Percentiles rank a stretch among this genome's conserved stretches.
phyloP scores from a whole-genome alignment of 2,797 vertebrate species.

The Argentina silus region DNA sequence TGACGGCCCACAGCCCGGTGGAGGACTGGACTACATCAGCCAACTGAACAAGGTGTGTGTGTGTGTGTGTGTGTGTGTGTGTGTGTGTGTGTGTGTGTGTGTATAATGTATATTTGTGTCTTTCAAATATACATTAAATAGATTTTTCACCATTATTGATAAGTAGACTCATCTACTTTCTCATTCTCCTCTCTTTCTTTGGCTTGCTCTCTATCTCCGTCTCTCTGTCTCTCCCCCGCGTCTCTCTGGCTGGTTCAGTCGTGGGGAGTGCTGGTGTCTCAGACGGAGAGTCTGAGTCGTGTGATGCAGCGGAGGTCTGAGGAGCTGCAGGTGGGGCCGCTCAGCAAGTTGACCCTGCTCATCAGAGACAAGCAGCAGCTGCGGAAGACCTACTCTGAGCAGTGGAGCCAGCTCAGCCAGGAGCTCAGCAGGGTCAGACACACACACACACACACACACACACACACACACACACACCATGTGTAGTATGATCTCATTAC shows the following conservation, averaged over 20 bases:
- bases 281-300: slow-evolving; percentile 89
- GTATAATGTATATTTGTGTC: too few species aligned
- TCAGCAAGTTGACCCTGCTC: slow-evolving; percentile 90
- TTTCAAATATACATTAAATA: too few species aligned
- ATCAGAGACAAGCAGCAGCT: slow-evolving; percentile 96
- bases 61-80: neutral
- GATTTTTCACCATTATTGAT: too few species aligned
- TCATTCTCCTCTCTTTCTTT: neutral
- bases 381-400: slow-evolving; percentile 86
- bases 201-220: neutral
- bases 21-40: slow-evolving; percentile 75
- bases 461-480: neutral
- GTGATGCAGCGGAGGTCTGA: slow-evolving; percentile 87
- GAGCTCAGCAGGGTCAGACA: slow-evolving; percentile 86
- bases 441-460: neutral
- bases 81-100: too few species aligned
- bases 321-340: slow-evolving; percentile 85
- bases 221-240: neutral
- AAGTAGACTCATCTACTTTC: too few species aligned
- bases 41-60: slow-evolving; percentile 85
- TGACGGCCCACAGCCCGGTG: slow-evolving; percentile 76
- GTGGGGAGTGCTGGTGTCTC: slow-evolving; percentile 87
- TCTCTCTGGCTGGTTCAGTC: slow-evolving; percentile 74
- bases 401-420: slow-evolving; percentile 89
- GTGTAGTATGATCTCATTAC: neutral